Base-by-base conservation (phyloP, 2,797 vertebrate species). In the Myiotriccus ornatus region DNA sequence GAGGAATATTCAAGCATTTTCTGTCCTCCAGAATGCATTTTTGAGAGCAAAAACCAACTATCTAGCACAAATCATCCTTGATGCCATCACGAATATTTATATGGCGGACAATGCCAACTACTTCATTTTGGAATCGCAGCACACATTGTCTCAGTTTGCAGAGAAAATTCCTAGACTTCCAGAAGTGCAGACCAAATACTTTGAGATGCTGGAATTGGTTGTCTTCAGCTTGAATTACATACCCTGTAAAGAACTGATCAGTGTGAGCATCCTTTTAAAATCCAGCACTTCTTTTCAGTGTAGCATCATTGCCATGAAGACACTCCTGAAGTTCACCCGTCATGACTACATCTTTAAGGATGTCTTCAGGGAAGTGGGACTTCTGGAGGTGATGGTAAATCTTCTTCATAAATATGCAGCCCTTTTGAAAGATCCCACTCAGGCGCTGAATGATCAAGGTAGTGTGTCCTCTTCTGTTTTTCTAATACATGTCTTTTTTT, bases 161-260 rank as follows among this genome's bases (percentile, higher is more conserved):
- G 99, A 99, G 89, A 99, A 99, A 44, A 99, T 99, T 89, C 98
- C 98, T 57, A 99, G 98, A 92, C 98, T 99, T 55, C 98, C 99
- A 5, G 99, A 99, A 93, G 98, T 98, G 23, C 99, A 99, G 97
- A 96, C 97, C 95, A 99, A 99, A 95, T 99, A 99, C 98, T 99
- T 99, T 44, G 99, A 99, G 96, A 98, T 99, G 97, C 97, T 99
- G 94, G 99, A 99, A 96, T 99, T 99, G 44, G 98, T 99, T 1
- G 98, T 99, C 84, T 99, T 99, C 97, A 99, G 98, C 92, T 98
- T 99, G 80, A 99, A 99, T 98, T 99, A 99, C 88, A 99, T 99
- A 41, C 99, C 99, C 21, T 99, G 99, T 97, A 99, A 99, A 97
- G 99, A 99, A 97, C 98, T 99, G 81, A 99, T 99, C 97, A 99